Conservation (phyloP, 2,113 vertebrate genomes). For the Protobothrops flavoviridis region DNA sequence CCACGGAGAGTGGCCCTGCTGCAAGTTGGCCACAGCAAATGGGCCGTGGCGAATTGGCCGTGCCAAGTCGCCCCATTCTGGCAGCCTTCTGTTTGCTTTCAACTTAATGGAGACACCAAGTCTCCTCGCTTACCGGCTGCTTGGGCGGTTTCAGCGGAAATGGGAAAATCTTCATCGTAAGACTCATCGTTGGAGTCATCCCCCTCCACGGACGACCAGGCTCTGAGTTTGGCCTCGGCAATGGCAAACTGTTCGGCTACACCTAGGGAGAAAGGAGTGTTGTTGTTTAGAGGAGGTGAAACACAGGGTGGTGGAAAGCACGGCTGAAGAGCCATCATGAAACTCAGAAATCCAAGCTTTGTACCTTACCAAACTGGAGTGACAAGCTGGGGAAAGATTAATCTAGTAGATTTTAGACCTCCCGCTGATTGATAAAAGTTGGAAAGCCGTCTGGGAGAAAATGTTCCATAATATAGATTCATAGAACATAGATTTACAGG, state of each 20-base stretch:
- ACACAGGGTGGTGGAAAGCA: not conserved
- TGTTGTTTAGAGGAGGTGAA: not conserved
- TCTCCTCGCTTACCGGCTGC: slow-evolving; percentile 72
- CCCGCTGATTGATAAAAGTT: not conserved
- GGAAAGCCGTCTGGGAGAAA: too few species aligned
- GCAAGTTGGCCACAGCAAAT: too few species aligned
- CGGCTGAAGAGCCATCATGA: not conserved
- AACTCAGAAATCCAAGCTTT: not conserved
- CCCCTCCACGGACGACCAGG: slow-evolving; percentile 95
- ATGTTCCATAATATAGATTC: not conserved
- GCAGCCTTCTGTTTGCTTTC: not conserved
- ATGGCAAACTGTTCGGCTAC: slow-evolving; percentile 97
- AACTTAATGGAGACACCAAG: not conserved
- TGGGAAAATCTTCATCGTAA: slow-evolving; percentile 89
- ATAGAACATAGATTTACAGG: not conserved
- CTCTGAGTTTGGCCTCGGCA: slow-evolving; percentile 93
- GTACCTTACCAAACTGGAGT: not conserved
- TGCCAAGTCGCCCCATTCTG: too few species aligned
- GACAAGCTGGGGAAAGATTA: not conserved
- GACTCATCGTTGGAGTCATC: slow-evolving; percentile 95
- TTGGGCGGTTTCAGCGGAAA: slow-evolving; percentile 76
- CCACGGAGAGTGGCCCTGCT: too few species aligned
- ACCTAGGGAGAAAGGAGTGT: slow-evolving; percentile 67
- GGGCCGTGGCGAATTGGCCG: too few species aligned
- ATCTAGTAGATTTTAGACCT: not conserved